A percentile compares a stretch with the other conserved stretches of the same genome.
These are phyloP conservation scores for Papilio polytes DNA, from an alignment of 1,140 invertebrate species.

Conservation along the genomic window DNA sequence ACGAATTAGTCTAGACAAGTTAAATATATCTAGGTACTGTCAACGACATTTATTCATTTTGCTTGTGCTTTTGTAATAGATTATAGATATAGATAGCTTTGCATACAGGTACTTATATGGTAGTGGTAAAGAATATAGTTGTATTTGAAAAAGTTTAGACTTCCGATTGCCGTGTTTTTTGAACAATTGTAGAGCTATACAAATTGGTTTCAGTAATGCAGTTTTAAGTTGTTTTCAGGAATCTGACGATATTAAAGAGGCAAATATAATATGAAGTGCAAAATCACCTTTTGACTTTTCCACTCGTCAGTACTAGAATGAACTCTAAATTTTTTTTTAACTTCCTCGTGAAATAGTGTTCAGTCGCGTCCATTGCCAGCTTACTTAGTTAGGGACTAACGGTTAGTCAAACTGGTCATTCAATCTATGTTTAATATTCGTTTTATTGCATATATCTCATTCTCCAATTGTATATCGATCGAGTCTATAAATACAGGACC, in stretches of 20 bases:
- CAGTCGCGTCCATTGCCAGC: slow-evolving; percentile 7
- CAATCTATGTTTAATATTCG: slow-evolving; percentile 44
- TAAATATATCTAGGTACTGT: slow-evolving; percentile 36
- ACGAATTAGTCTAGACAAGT: slow-evolving; percentile 33
- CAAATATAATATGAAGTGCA: neutral
- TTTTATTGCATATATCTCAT: slow-evolving; percentile 46
- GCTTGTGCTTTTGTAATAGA: no score
- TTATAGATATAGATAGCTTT: no score
- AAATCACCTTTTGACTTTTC: neutral
- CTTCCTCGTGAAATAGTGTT: neutral
- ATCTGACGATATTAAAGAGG: neutral
- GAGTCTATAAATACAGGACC: slow-evolving; percentile 72
- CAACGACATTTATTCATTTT: neutral
- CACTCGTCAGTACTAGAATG: neutral
- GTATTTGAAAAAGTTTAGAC: neutral
- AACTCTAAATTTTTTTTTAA: neutral
- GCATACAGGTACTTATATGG: neutral
- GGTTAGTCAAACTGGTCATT: slow-evolving; percentile 39
- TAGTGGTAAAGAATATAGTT: neutral
- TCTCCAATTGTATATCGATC: slow-evolving; percentile 56
- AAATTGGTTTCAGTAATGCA: no score
- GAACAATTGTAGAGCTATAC: no score
- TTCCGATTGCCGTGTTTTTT: neutral
- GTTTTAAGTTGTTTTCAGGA: no score
- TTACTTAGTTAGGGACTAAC: neutral